Conservation (phyloP, 2,113 vertebrate species). For the Parotia lawesii region DNA sequence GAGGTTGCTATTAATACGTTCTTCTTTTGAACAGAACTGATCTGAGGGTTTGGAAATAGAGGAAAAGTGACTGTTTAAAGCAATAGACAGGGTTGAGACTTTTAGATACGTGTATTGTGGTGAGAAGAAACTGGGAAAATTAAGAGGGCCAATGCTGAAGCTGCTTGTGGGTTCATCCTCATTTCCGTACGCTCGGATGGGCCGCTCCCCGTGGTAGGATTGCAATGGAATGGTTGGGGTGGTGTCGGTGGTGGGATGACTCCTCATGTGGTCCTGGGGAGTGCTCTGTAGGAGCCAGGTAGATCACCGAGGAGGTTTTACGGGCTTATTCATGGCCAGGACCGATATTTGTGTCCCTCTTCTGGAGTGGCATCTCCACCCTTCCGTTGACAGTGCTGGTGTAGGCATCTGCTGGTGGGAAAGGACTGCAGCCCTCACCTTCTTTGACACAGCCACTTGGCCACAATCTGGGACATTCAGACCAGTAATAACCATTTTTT, state of each 20-base stretch:
- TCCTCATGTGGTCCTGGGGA: not conserved
- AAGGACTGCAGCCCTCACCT: not conserved
- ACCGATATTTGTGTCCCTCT: not conserved
- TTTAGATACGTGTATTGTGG: not conserved
- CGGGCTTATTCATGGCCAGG: not conserved
- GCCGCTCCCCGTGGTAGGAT: not conserved
- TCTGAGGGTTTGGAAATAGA: slow-evolving; percentile 56
- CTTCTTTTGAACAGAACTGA: slow-evolving; percentile 60
- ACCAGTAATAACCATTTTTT: not conserved
- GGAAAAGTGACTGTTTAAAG: slow-evolving; percentile 59
- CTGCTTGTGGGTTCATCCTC: not conserved
- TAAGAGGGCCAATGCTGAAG: not conserved
- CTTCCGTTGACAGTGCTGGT: not conserved
- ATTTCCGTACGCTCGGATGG: not conserved
- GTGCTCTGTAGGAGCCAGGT: not conserved
- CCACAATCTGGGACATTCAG: not conserved
- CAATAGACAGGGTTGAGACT: slow-evolving; percentile 20
- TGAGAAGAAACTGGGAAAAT: slow-evolving; percentile 19
- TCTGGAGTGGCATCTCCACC: rapidly evolving
- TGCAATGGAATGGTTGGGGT: not conserved
- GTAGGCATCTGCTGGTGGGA: not conserved
- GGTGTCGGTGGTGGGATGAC: not conserved
- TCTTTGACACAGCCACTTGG: not conserved
- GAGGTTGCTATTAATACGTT: slow-evolving; percentile 64
- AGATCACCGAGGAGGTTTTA: not conserved